Evolutionary conservation across 2,797 vertebrate genomes (phyloP), one percentile per base, ranked within the genome.

Genomic region (Diceros bicornis): DNA sequence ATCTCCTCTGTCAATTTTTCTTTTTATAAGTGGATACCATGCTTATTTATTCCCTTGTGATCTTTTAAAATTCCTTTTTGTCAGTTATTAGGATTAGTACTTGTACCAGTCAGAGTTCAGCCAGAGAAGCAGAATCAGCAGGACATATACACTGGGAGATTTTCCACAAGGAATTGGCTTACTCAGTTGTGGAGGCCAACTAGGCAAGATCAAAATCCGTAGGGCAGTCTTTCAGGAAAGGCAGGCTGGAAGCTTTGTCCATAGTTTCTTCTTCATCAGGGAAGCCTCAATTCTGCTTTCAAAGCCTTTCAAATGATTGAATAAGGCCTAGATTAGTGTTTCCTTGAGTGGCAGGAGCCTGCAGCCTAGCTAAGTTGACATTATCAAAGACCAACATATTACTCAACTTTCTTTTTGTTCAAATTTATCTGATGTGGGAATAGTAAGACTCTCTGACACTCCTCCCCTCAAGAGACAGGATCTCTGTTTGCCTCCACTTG

Each of bases 1-100:
- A 74, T 82, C 41, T 79, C 91, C n/a, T 82, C 61, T 77, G n/a
- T 83, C 44, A 83, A 17, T 81, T 83, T 88, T 92, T 81, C 4
- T n/a, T 57, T 75, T 68, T 92, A 61, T 16, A 72, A n/a, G 10
- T 82, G n/a, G n/a, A 34, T 81, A 72, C 7, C 41, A 41, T 85
- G 72, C 52, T 85, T 78, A 71, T 78, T 77, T 83, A 59, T 83
- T 69, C 72, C 4, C 50, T 32, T 41, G 17, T 71, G 21, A 69
- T 68, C 29, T 77, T 75, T 41, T 85, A 69, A 85, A 69, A 69
- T 78, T 69, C 81, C 47, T 44, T 44, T 21, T 71, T 78, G 34
- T 52, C 66, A 71, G 34, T 71, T 69, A 91, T 23, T 69, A 52
- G 27, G 52, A 21, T 85, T 79, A 50, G 79, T 90, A 37, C 23